Percentiles rank a stretch among this genome's conserved stretches.
These are phyloP conservation scores for Polydrusus cervinus DNA, from an alignment of 2,888 invertebrate species.

Conservation along the genomic window DNA sequence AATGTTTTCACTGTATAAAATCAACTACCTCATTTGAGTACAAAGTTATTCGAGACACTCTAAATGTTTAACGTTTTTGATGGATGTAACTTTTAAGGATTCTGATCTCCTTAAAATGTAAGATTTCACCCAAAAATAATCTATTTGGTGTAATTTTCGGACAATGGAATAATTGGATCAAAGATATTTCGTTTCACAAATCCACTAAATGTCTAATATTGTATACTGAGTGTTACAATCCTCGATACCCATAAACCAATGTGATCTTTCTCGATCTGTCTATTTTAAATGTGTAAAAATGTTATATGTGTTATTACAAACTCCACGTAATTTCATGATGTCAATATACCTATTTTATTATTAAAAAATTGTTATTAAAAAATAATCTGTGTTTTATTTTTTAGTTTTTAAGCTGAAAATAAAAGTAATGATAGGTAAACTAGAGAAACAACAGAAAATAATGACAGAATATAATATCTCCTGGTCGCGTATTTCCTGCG, in stretches of 20 bases:
- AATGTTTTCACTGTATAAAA: slow-evolving; percentile 49
- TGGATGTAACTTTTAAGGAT: slow-evolving; percentile 57
- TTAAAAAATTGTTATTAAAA: slow-evolving; percentile 70
- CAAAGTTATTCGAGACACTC: slow-evolving; percentile 47
- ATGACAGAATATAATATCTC: no score
- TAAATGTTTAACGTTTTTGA: slow-evolving; percentile 55
- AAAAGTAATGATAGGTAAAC: no score
- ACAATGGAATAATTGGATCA: slow-evolving; percentile 58
- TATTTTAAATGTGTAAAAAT: slow-evolving; percentile 53
- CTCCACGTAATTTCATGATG: slow-evolving; percentile 68
- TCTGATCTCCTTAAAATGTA: slow-evolving; percentile 52
- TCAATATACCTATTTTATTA: slow-evolving; percentile 72
- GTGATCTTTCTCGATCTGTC: slow-evolving; percentile 64
- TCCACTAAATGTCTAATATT: slow-evolving; percentile 52
- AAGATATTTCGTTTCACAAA: slow-evolving; percentile 54
- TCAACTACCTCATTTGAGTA: slow-evolving; percentile 55
- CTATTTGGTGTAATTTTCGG: slow-evolving; percentile 33
- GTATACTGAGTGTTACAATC: slow-evolving; percentile 58
- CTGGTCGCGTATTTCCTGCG: no score
- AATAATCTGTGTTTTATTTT: slow-evolving; percentile 61
- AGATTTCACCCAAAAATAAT: slow-evolving; percentile 47
- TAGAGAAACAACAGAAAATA: no score
- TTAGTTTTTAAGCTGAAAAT: no score
- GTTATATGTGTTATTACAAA: slow-evolving; percentile 57
- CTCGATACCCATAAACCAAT: slow-evolving; percentile 60